A percentile compares a stretch with the other conserved stretches of the same genome.
Conservation (phyloP, 2,888 invertebrate genomes). For the Cinara cedri region DNA sequence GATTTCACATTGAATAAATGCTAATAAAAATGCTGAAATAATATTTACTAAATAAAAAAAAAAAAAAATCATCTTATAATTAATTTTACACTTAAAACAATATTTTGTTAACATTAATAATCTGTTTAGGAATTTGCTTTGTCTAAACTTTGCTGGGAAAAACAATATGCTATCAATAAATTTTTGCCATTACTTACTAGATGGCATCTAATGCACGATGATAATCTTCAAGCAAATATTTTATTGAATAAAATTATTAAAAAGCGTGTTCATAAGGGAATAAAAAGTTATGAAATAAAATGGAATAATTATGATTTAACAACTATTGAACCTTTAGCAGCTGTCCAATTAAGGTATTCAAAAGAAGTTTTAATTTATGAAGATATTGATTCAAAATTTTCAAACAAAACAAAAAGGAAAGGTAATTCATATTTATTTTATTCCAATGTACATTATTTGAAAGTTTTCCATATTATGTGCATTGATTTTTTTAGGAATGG, state of each 20-base stretch:
- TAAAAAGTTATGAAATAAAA: constrained; percentile 74
- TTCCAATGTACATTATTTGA: neutral
- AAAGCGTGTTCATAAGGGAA: constrained; percentile 67
- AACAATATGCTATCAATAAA: constrained; percentile 78
- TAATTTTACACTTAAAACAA: too few species aligned
- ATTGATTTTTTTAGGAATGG: constrained; percentile 10
- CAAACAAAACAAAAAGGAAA: constrained; percentile 37
- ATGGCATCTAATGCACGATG: constrained; percentile 72
- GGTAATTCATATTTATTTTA: constrained; percentile 20
- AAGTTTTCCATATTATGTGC: neutral
- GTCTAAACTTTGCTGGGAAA: constrained; percentile 74
- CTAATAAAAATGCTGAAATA: too few species aligned
- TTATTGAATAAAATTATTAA: constrained; percentile 68
- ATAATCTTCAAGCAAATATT: constrained; percentile 61
- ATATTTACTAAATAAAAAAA: too few species aligned
- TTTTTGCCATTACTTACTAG: constrained; percentile 77
- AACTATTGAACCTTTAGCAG: constrained; percentile 73
- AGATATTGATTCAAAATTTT: constrained; percentile 65
- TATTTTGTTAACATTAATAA: too few species aligned
- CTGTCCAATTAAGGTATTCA: constrained; percentile 71
- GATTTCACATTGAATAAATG: too few species aligned
- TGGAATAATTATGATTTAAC: constrained; percentile 68
- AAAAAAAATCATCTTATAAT: too few species aligned
- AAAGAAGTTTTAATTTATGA: constrained; percentile 69
- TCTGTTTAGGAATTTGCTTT: constrained; percentile 72